Base-by-base conservation (phyloP, 2,888 invertebrate species). In the Nomada lathburiana region DNA sequence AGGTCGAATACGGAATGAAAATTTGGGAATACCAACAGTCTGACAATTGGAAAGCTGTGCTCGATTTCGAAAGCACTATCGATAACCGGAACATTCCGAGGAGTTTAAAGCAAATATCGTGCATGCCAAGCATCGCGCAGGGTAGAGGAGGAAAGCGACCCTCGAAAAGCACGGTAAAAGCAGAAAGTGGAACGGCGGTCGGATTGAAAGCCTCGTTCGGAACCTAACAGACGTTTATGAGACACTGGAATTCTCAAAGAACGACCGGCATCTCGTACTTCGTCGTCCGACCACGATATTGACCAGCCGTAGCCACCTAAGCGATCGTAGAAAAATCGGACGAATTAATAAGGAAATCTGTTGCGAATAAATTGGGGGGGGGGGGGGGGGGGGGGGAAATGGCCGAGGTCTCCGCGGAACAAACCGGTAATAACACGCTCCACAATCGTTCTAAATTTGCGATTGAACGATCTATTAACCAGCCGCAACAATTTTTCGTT, bases 171-270 rank as follows among this genome's bases (percentile, higher is more conserved):
- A 52, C 57, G 59, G 69, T 65, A 73, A 79, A 72, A 64, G 79
- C 79, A 2, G 79, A 79, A 81, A 79, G 78, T 81, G 79, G 80
- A 81, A 68, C 79, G 52, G 60, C 74, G 75, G 60, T 57, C 55
- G 69, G 68, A 68, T 69, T 42, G 76, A 72, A 53, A 69, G 62
- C 59, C 65, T 68, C 76, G 76, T 81, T 76, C 68, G 76, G 63
- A 13, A 47, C 60, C 76, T 42, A 72, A 81, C 81, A 60, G 76
- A 82, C 80, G 52, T 82, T 80, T 76, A 82, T 63, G 82, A 76
- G 80, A 80, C 76, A 76, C 53, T 68, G 82, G 80, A 82, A 80
- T 82, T 36, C 36, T 47, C 76, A 26, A 59, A 20, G 76, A 80
- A 82, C 68, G 82, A 2, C 44, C 76, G 71, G 76, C 71, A 71